These are phyloP conservation scores for Agrotis clavis DNA, from an alignment of 2,888 invertebrate species.

Conservation along the genomic window DNA sequence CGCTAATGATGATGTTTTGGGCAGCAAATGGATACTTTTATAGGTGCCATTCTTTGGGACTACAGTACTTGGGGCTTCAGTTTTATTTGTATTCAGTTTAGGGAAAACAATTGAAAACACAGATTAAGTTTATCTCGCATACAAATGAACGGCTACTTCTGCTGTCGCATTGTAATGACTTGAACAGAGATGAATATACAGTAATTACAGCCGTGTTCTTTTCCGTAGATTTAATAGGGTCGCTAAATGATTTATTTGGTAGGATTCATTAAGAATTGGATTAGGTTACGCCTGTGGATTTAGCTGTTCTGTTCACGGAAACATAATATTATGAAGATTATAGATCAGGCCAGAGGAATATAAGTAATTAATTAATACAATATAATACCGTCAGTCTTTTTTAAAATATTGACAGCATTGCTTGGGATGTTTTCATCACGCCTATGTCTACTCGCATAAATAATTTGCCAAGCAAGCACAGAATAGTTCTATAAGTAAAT, in stretches of 20 bases:
- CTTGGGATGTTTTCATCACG: neutral
- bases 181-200: neutral
- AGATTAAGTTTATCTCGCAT: constrained; percentile 19
- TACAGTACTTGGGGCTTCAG: too few relatives aligned
- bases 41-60: constrained; percentile 17
- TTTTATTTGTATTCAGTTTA: constrained; percentile 34
- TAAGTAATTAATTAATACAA: neutral
- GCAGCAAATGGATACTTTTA: constrained; percentile 64
- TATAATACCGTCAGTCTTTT: too few relatives aligned
- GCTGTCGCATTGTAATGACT: neutral
- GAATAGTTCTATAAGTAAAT: neutral
- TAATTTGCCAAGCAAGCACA: neutral
- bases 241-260: neutral
- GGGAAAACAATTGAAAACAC: constrained; percentile 24
- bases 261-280: neutral
- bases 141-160: constrained; percentile 20
- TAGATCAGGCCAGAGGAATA: too few relatives aligned
- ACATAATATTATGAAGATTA: too few relatives aligned
- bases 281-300: neutral
- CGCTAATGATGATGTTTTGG: constrained; percentile 76
- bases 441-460: neutral
- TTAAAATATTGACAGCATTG: too few relatives aligned
- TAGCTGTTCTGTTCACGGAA: neutral
- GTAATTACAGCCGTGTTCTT: neutral
- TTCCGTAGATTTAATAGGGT: neutral